Conservation (phyloP, 2,888 invertebrate genomes). For the Hydropsyche betteni region DNA sequence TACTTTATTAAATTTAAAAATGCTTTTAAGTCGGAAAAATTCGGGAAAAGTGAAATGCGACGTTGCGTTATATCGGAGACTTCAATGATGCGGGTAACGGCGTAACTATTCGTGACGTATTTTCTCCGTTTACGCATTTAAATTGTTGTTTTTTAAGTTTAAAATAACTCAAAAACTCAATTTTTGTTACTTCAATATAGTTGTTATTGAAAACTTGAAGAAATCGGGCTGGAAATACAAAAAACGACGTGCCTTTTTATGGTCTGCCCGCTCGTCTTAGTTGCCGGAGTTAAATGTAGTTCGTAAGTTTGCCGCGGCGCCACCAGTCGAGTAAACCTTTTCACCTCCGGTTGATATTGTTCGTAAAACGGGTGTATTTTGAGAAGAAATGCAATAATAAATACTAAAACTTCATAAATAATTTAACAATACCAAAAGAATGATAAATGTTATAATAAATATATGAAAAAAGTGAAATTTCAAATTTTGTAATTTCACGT, state of each 20-base stretch:
- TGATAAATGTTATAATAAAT: too few relatives aligned
- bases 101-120: neutral
- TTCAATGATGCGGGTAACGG: conserved; percentile 50
- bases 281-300: conserved; percentile 37
- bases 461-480: too few relatives aligned
- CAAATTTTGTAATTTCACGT: too few relatives aligned
- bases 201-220: neutral
- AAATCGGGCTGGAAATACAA: conserved; percentile 12
- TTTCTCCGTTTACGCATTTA: too few relatives aligned
- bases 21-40: conserved; percentile 51
- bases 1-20: conserved; percentile 51
- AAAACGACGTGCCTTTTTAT: conserved; percentile 41
- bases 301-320: conserved; percentile 42
- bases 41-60: conserved; percentile 45
- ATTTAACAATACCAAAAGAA: too few relatives aligned
- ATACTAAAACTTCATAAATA: too few relatives aligned
- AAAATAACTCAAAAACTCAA: neutral
- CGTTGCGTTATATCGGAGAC: conserved; percentile 37
- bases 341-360: too few relatives aligned
- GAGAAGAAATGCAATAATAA: too few relatives aligned
- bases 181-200: neutral
- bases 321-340: conserved; percentile 35
- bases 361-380: too few relatives aligned
- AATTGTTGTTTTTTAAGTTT: neutral
- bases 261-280: conserved; percentile 46